A percentile compares a stretch with the other conserved stretches of the same genome.
phyloP scores from a whole-genome alignment of 1,140 invertebrate genomes.

The Euwallacea similis region DNA sequence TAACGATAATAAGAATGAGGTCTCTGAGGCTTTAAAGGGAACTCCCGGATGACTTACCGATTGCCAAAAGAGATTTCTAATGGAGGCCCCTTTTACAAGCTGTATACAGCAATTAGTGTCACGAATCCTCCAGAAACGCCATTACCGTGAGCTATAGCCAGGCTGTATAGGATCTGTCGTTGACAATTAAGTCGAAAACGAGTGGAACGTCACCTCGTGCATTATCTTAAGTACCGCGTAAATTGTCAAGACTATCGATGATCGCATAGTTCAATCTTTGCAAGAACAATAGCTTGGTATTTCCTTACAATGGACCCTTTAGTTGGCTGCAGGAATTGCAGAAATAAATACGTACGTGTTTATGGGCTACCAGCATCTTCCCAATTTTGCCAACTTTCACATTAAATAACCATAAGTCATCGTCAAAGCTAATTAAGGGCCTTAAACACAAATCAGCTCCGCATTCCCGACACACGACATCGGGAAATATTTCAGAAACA shows the following conservation, averaged over 20 bases:
- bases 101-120: conserved; percentile 26
- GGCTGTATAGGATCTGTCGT: conserved; percentile 16
- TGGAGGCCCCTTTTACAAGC: neutral
- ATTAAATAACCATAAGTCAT: no score
- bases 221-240: conserved; percentile 24
- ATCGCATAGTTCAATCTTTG: conserved; percentile 14
- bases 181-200: conserved; percentile 27
- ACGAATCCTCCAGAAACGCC: conserved; percentile 7
- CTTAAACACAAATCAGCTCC: no score
- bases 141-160: conserved; percentile 16
- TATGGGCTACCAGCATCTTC: neutral
- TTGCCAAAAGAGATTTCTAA: no score
- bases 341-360: neutral
- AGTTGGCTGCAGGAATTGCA: neutral
- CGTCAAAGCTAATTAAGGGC: no score
- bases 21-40: no score
- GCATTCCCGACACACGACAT: no score
- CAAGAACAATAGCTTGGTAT: conserved; percentile 10
- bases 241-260: conserved; percentile 9
- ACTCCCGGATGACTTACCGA: no score
- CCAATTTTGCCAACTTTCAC: no score
- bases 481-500: conserved; percentile 19
- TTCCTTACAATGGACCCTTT: conserved; percentile 16
- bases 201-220: conserved; percentile 20
- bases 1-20: no score